These are phyloP conservation scores for Macropus fuliginosus DNA, from an alignment of 2,797 vertebrate species.

Conservation along the genomic window DNA sequence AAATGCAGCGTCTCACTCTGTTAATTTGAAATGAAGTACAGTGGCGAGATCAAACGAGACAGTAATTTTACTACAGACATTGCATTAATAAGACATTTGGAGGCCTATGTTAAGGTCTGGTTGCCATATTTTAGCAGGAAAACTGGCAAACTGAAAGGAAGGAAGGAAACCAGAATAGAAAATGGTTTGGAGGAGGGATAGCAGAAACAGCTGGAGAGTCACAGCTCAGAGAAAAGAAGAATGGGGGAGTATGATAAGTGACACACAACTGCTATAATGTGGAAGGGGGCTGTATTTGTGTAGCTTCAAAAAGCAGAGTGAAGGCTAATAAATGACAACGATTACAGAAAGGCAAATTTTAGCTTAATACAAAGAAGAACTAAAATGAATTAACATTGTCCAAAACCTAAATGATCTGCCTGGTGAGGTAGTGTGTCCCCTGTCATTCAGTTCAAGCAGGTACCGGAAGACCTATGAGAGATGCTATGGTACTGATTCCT, in stretches of 20 bases:
- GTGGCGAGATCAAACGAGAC: neutral
- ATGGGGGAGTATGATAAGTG: neutral
- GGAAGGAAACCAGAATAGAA: neutral
- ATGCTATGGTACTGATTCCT: neutral
- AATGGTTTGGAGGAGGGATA: neutral
- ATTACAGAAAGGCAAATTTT: neutral
- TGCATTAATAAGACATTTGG: neutral
- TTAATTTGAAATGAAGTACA: neutral
- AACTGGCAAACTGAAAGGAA: neutral
- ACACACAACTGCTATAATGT: neutral
- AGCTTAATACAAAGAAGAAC: neutral
- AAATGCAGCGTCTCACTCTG: neutral
- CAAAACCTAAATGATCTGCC: neutral
- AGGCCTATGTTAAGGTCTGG: neutral
- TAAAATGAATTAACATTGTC: neutral
- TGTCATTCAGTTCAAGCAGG: neutral
- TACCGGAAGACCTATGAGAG: rapidly evolving
- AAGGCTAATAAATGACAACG: neutral
- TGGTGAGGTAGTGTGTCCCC: neutral
- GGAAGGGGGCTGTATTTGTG: neutral
- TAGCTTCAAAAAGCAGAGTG: neutral
- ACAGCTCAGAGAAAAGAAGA: neutral
- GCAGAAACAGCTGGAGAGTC: neutral
- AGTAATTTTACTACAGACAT: neutral
- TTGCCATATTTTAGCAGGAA: neutral